A percentile compares a stretch with the other conserved stretches of the same genome.
Evolutionary conservation across 2,888 invertebrate species (phyloP).

Genomic region (Spodoptera exigua): DNA sequence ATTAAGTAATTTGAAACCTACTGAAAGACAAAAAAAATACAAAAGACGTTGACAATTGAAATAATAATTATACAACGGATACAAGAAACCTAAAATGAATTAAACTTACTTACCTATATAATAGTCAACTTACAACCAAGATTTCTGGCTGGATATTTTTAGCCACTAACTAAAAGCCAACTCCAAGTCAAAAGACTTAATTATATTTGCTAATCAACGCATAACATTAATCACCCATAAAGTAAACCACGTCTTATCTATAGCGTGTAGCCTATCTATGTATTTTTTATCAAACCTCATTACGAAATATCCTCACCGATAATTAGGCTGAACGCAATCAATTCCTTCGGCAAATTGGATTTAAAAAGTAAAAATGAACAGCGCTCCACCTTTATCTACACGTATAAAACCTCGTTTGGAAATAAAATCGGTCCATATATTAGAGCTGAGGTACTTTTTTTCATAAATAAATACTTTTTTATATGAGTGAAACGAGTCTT

Average conservation of each 20-base stretch:
- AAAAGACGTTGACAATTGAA: no score
- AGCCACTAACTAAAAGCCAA: no score
- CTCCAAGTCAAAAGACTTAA: conserved; percentile 5
- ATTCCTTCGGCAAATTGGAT: conserved; percentile 60
- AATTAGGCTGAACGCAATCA: conserved; percentile 64
- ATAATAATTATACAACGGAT: no score
- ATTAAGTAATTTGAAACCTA: no score
- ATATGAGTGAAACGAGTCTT: conserved; percentile 76
- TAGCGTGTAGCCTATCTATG: conserved; percentile 34
- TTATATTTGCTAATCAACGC: conserved; percentile 15
- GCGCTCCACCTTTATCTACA: conserved; percentile 64
- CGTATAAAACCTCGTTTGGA: conserved; percentile 73
- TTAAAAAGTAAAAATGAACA: conserved; percentile 60
- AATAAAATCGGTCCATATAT: conserved; percentile 73
- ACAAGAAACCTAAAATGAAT: no score
- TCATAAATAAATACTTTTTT: conserved; percentile 61
- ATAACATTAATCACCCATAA: conserved; percentile 19
- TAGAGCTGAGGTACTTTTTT: conserved; percentile 66
- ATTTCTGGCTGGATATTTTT: no score
- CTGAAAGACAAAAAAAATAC: no score
- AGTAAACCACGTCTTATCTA: conserved; percentile 28
- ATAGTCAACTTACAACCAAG: no score
- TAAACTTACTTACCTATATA: no score
- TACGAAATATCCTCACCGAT: conserved; percentile 54
- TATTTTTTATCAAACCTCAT: conserved; percentile 52